Conservation (phyloP, 2,113 vertebrate genomes). For the Sorex araneus region DNA sequence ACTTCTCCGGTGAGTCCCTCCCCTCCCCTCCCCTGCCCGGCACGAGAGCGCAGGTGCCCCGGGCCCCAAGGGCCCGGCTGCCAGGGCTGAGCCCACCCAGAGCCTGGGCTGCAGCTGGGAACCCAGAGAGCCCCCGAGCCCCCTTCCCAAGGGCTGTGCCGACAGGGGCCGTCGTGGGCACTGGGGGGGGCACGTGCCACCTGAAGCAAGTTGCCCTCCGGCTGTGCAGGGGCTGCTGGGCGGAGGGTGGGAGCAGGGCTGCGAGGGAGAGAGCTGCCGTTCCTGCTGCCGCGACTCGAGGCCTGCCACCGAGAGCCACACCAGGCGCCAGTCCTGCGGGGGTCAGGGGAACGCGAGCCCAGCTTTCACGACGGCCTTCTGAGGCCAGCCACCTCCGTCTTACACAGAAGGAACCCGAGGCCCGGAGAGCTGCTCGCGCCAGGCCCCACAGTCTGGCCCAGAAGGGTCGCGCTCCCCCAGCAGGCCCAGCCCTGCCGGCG, state of each 20-base stretch:
- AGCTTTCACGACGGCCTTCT: neutral
- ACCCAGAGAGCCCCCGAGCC: neutral
- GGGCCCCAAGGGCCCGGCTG: too few species aligned
- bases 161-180: neutral
- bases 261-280: neutral
- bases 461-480: fast-evolving
- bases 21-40: too few species aligned
- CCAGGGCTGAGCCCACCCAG: neutral
- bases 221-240: too few species aligned
- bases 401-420: conserved; percentile 46
- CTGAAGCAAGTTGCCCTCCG: too few species aligned
- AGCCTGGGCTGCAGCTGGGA: fast-evolving
- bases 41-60: too few species aligned
- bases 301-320: neutral
- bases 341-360: neutral
- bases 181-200: neutral
- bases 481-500: fast-evolving
- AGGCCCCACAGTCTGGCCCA: neutral
- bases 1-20: conserved; percentile 86
- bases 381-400: neutral
- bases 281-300: neutral
- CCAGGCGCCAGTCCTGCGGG: fast-evolving
- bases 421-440: neutral
- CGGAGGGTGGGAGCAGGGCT: neutral
- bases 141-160: too few species aligned